Base-by-base conservation (phyloP, 2,797 vertebrate species). In the Carduelis carduelis region DNA sequence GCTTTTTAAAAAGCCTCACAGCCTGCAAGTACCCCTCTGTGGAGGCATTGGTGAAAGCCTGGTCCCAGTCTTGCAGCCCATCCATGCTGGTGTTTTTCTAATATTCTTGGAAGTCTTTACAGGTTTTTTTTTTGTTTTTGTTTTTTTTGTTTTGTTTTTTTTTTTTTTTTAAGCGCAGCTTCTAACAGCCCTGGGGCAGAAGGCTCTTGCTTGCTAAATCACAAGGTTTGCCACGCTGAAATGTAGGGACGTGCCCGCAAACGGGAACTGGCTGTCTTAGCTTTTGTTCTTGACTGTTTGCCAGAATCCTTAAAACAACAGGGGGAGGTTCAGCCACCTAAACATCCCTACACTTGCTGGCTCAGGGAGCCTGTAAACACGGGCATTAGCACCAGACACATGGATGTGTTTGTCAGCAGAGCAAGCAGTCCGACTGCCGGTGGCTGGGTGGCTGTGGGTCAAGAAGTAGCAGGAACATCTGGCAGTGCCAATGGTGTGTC, bases 251-350 rank as follows among this genome's bases (percentile, higher is more conserved):
- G 78, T 97, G 97, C 94, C 96, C 64, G 3, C 83, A 90, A 95
- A 93, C 0, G 85, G 94, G 95, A 97, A 97, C 96, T 97, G 95
- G 89, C 97, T 97, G 97, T 94, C 94, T 97, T 93, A 89, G 86
- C 93, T 90, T 92, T 96, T 96, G 91, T 97, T 94, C 96, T 96
- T 96, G 97, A 96, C 77, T 55, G 52, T 65, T 91, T 96, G 96
- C 97, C 97, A 97, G 93, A 87, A 75, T 53, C 91, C 79, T 89
- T 90, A 89, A 95, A 95, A 95, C 92, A 96, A 75, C 91, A 94
- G 69, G 43, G 78, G 79, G 82, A 90, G 87, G 63, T 95, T 95
- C 82, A 96, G 87, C 78, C 87, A 96, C 95, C 86, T 93, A 79
- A 95, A 90, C 81, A 89, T 83, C 87, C 65, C 84, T 21, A 55